Evolutionary conservation across 2,113 vertebrate genomes (phyloP).

Genomic region (Forbesichthys papilliferus): DNA sequence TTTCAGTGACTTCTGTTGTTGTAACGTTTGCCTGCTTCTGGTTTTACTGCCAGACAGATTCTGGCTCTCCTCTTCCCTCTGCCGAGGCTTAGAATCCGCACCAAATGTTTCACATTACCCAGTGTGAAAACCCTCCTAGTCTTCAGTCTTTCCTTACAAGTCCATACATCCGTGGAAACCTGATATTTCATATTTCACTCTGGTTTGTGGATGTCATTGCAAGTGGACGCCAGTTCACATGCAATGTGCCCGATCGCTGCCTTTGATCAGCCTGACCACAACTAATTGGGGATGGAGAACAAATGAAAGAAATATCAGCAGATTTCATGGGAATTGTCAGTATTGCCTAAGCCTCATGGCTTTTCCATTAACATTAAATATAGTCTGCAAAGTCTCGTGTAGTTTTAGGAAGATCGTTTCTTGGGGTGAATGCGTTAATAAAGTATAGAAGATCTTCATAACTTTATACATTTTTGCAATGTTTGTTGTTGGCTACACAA

Average conservation of each 20-base stretch:
- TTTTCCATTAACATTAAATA: slow-evolving; percentile 83
- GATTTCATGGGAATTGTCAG: slow-evolving; percentile 99
- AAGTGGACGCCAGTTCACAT: slow-evolving; percentile 96
- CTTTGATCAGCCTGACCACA: slow-evolving; percentile 97
- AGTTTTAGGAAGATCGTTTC: too few species aligned
- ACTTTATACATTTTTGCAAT: too few species aligned
- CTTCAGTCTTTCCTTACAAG: slow-evolving; percentile 98
- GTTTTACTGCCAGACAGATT: slow-evolving; percentile 85
- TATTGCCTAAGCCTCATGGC: slow-evolving; percentile 81
- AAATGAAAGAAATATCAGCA: slow-evolving; percentile 99
- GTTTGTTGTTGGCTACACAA: too few species aligned
- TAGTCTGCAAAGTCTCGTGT: slow-evolving; percentile 53
- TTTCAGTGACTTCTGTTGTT: slow-evolving; percentile 77
- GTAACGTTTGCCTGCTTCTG: slow-evolving; percentile 84
- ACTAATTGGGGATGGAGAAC: slow-evolving; percentile 98
- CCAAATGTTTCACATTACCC: slow-evolving; percentile 99
- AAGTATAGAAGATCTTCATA: too few species aligned
- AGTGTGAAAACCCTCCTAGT: slow-evolving; percentile 98
- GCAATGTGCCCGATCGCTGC: slow-evolving; percentile 84
- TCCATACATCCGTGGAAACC: slow-evolving; percentile 96
- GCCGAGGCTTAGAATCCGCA: slow-evolving; percentile 88
- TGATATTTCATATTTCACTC: slow-evolving; percentile 99
- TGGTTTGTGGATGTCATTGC: slow-evolving; percentile 98
- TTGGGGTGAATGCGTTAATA: too few species aligned
- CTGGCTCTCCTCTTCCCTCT: slow-evolving; percentile 83